These are phyloP conservation scores for Galemys pyrenaicus DNA, from an alignment of 2,113 vertebrate genomes.

Conservation along the genomic window DNA sequence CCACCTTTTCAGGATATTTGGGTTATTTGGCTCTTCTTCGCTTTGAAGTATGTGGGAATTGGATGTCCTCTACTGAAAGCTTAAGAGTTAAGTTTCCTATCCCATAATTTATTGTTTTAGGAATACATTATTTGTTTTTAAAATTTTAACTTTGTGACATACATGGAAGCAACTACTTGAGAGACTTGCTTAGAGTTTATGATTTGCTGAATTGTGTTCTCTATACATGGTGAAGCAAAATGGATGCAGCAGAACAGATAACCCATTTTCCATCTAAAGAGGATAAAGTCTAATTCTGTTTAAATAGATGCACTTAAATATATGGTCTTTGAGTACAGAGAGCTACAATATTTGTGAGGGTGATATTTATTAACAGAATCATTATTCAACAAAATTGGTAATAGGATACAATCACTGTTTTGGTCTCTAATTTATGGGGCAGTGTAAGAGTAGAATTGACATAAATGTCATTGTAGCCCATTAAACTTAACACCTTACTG, in stretches of 20 bases:
- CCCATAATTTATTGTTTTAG: background rate
- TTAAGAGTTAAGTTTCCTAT: background rate
- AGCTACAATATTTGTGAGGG: background rate
- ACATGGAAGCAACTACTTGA: background rate
- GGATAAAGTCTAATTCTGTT: background rate
- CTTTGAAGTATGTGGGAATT: background rate
- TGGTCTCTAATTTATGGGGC: background rate
- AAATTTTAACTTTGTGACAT: background rate
- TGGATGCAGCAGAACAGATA: background rate
- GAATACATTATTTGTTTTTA: background rate
- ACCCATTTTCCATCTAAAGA: background rate
- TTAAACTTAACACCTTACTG: background rate
- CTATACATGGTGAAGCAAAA: background rate
- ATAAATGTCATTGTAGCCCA: background rate
- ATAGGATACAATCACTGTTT: background rate
- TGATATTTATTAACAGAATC: constrained; percentile 10
- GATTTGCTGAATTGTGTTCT: background rate
- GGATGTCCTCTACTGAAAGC: background rate
- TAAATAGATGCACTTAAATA: background rate
- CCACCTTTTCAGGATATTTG: background rate
- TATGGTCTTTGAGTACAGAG: background rate
- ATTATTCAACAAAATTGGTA: constrained; percentile 8
- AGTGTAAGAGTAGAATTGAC: constrained; percentile 1
- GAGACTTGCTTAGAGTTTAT: constrained; percentile 26
- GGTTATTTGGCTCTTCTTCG: background rate